phyloP scores from a whole-genome alignment of 2,797 vertebrate genomes.

The Clarias laeviceps region DNA sequence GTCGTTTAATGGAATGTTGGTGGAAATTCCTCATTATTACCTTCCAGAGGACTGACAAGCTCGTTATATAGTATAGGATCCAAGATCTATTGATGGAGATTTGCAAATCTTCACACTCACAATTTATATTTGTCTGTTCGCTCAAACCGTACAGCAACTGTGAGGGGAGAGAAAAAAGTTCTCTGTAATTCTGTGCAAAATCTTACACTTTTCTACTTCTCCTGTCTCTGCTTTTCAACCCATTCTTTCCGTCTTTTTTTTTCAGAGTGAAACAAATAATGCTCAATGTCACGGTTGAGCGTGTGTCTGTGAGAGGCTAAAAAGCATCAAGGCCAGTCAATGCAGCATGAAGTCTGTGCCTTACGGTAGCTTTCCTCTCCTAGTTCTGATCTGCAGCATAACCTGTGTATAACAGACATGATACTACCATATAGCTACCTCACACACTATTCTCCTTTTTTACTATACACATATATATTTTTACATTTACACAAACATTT shows the following conservation, averaged over 20 bases:
- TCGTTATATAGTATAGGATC: constrained; percentile 32
- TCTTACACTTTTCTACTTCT: constrained; percentile 3
- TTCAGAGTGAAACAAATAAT: constrained; percentile 44
- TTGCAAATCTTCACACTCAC: neutral
- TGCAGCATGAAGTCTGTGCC: constrained; percentile 53
- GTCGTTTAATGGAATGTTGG: constrained; percentile 19
- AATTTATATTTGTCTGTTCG: neutral
- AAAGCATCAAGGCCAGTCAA: constrained; percentile 51
- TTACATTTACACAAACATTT: neutral
- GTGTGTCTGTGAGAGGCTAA: constrained; percentile 46
- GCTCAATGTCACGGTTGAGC: constrained; percentile 50
- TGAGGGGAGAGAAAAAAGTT: neutral
- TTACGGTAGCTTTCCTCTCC: constrained; percentile 45
- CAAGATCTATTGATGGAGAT: constrained; percentile 33
- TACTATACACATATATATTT: neutral
- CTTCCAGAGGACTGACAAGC: constrained; percentile 28
- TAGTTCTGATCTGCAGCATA: constrained; percentile 40
- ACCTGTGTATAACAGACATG: constrained; percentile 38
- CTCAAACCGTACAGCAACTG: neutral
- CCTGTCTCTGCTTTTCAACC: constrained; percentile 6
- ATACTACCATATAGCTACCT: constrained; percentile 10
- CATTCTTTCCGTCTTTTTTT: constrained; percentile 7
- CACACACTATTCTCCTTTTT: neutral
- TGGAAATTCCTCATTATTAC: constrained; percentile 22
- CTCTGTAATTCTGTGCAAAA: neutral